Base-by-base conservation (phyloP, 1,140 invertebrate species). In the Heliconius nattereri region DNA sequence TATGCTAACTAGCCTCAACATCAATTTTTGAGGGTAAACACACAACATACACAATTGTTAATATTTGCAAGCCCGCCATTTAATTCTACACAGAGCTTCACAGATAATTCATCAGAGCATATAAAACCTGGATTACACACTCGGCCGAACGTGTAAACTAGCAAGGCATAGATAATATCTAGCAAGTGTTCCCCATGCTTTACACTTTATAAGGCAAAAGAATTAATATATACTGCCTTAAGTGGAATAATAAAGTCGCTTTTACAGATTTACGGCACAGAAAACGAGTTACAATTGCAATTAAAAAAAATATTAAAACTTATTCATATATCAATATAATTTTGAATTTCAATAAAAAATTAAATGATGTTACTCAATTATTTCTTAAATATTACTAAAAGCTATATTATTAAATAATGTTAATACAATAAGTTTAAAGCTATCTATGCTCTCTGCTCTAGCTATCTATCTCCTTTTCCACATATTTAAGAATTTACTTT, bases 71-170 rank as follows among this genome's bases (percentile, higher is more conserved):
- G 26, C 26, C 26, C 60, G 60, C 60, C 26, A 76, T 71, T 70
- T 32, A 40, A 77, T 66, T 57, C 54, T 73, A 72, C 78, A 79
- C 57, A 78, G 75, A 79, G 74, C 73, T 77, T 73, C 73, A 76
- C 77, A 83, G 78, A 84, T 76, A 79, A 75, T 75, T 79, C 80
- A 74, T 75, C 79, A 78, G 78, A 79, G 78, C 81, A 80, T 81
- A 83, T 76, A 77, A 77, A 77, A 84, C 75, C 75, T 37, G 75
- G 83, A 87, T 87, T 86, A 86, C 80, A 85, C 81, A 79, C 73
- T 85, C 77, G 23, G 82, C 72, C 81, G 77, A 80, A 75, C 80
- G 79, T 82, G 76, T 83, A 81, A 84, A 84, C 80, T 80, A 76
- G 78, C 78, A 73, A 82, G 52, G 76, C 40, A 75, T 66, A 70